phyloP scores from a whole-genome alignment of 1,140 invertebrate genomes.

The Drosophila pruinosa region DNA sequence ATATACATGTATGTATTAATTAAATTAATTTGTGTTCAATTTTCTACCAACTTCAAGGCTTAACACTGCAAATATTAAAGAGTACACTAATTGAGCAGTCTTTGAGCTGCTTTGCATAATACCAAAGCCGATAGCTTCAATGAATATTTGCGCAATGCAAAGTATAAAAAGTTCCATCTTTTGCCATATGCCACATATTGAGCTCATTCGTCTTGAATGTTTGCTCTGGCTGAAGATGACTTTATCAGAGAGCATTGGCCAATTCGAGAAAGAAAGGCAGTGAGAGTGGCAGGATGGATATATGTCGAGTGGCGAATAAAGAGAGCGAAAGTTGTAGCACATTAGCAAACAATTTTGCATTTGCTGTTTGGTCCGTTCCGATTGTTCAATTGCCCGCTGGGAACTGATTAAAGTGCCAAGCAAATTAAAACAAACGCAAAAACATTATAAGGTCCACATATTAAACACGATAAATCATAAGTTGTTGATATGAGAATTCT shows the following conservation, averaged over 20 bases:
- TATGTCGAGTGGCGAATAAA: conserved; percentile 50
- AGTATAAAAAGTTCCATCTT: conserved; percentile 6
- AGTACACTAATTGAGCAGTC: not conserved
- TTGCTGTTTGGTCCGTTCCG: conserved; percentile 3
- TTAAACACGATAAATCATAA: not conserved
- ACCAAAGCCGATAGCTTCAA: not conserved
- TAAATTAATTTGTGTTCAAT: too few species aligned
- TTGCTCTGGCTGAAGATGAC: conserved; percentile 16
- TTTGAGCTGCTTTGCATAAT: not conserved
- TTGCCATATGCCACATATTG: conserved; percentile 18
- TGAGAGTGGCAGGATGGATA: conserved; percentile 18
- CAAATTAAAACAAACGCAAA: not conserved
- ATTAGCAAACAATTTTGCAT: conserved; percentile 48
- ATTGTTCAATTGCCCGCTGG: conserved; percentile 24
- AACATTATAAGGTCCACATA: not conserved
- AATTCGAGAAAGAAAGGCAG: not conserved
- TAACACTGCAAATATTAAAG: too few species aligned
- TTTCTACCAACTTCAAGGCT: too few species aligned
- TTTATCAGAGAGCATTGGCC: not conserved
- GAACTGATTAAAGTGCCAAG: conserved; percentile 11
- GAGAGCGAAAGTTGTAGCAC: conserved; percentile 56
- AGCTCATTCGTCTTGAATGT: conserved; percentile 25
- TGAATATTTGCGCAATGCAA: conserved; percentile 40
- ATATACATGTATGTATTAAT: too few species aligned
- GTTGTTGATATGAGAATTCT: not conserved